Evolutionary conservation across 2,113 vertebrate genomes (phyloP), one percentile per base, ranked within the genome.

Genomic region (Phaetusa simplex): DNA sequence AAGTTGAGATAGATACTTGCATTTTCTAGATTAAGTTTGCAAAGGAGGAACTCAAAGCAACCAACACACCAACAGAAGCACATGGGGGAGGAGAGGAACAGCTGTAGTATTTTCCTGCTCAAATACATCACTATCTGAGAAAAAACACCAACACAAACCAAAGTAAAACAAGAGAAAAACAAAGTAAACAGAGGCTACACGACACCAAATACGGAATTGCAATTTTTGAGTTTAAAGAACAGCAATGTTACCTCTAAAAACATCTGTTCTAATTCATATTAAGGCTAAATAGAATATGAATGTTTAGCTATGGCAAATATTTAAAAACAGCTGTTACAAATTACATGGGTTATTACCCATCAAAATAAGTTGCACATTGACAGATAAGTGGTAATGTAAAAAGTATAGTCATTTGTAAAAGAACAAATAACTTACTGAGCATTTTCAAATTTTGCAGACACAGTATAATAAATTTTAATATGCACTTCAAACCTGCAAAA

Each of bases 31-130:
- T 85, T 55, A 73, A 56, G 55, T 93, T 90, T 83, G 49, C 58
- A 88, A 87, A 58, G 62, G 85, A 49, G n/a, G 53, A 85, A 65
- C 59, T 92, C 82, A 83, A 80, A 83, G 42, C 82, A 93, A 92
- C 13, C 58, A 87, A 82, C 56, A 82, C 42, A 81, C 18, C 65
- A 71, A 73, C 55, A 90, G 29, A 93, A 95, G 42, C 45, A 90
- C 71, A 77, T 0, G 6, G 82, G 42, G 88, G 88, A 96, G 92
- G 82, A 95, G 42, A 93, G n/a, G 79, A 58, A 88, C 88, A 96
- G 88, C 79, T 92, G 82, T 64, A 93, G 71, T 62, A 73, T 80
- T 92, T 95, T 86, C 79, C 79, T 78, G 79, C 73, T 95, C 92
- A 94, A 94, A 86, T 59, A 78, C 47, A 88, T n/a, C 72, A 81